phyloP scores from a whole-genome alignment of 2,888 invertebrate species.

The Euplagia quadripunctaria region DNA sequence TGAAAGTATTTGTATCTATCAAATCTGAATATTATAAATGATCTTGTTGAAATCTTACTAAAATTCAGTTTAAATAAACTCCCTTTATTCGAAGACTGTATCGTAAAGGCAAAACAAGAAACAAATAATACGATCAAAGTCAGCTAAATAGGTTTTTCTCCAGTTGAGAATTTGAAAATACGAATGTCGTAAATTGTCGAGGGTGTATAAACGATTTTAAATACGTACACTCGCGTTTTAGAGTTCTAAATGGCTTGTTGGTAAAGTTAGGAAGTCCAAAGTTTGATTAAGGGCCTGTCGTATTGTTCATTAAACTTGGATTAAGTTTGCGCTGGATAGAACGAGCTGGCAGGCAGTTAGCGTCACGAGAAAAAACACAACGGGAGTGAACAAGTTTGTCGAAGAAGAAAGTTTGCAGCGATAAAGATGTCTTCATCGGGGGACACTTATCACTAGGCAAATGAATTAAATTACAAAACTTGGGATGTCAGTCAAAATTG shows the following conservation, averaged over 20 bases:
- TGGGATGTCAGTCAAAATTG: constrained; percentile 20
- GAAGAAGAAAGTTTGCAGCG: constrained; percentile 69
- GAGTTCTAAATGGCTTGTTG: constrained; percentile 54
- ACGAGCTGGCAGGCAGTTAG: constrained; percentile 88
- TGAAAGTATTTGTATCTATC: constrained; percentile 22
- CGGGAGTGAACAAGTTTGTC: constrained; percentile 65
- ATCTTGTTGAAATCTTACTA: constrained; percentile 34
- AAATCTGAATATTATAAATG: constrained; percentile 35
- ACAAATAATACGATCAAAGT: constrained; percentile 85
- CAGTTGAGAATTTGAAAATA: constrained; percentile 53
- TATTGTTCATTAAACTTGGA: constrained; percentile 88
- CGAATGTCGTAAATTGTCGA: constrained; percentile 51
- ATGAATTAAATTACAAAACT: constrained; percentile 41
- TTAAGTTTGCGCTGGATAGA: constrained; percentile 86
- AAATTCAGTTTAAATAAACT: constrained; percentile 51
- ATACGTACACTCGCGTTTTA: constrained; percentile 42
- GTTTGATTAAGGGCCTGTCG: constrained; percentile 88
- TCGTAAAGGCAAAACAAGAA: constrained; percentile 76
- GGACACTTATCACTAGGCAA: constrained; percentile 43
- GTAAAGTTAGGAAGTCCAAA: constrained; percentile 77
- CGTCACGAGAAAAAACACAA: constrained; percentile 79
- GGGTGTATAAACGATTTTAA: constrained; percentile 47
- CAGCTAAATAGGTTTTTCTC: constrained; percentile 85
- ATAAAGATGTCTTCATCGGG: constrained; percentile 63
- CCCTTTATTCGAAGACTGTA: constrained; percentile 56